Conservation (phyloP, 1,140 invertebrate genomes). For the Mylabris phalerata region DNA sequence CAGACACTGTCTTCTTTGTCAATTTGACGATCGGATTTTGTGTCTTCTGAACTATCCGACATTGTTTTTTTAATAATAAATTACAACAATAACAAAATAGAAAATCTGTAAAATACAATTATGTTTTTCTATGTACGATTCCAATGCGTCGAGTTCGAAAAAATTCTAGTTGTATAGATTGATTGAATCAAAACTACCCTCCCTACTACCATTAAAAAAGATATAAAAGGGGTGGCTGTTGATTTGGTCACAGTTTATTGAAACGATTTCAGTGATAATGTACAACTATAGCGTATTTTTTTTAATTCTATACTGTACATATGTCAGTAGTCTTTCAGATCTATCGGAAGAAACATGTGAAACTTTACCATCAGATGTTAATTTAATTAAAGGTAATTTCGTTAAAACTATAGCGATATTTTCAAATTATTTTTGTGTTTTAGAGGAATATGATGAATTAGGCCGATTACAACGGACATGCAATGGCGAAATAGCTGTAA, state of each 20-base stretch:
- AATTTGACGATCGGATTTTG: conserved; percentile 24
- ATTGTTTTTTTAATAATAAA: conserved; percentile 16
- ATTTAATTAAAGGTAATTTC: conserved; percentile 64
- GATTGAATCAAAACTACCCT: too few relatives aligned
- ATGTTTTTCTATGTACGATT: too few relatives aligned
- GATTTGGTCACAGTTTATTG: too few relatives aligned
- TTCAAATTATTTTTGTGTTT: conserved; percentile 24
- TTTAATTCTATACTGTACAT: conserved; percentile 12
- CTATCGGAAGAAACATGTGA: conserved; percentile 60
- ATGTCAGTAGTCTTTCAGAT: conserved; percentile 26
- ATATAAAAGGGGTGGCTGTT: too few relatives aligned
- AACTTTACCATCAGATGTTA: conserved; percentile 70
- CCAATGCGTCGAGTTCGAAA: too few relatives aligned
- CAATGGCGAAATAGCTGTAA: conserved; percentile 76
- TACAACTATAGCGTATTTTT: not conserved
- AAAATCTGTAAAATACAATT: too few relatives aligned
- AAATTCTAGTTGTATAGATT: too few relatives aligned
- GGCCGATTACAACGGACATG: conserved; percentile 75
- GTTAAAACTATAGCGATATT: not conserved
- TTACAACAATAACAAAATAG: not conserved
- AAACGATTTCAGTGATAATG: too few relatives aligned
- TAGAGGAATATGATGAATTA: conserved; percentile 81
- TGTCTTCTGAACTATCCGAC: conserved; percentile 37
- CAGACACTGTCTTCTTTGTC: conserved; percentile 44
- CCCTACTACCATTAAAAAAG: too few relatives aligned